These are phyloP conservation scores for Nineta flava DNA, from an alignment of 2,888 invertebrate genomes.

Conservation along the genomic window DNA sequence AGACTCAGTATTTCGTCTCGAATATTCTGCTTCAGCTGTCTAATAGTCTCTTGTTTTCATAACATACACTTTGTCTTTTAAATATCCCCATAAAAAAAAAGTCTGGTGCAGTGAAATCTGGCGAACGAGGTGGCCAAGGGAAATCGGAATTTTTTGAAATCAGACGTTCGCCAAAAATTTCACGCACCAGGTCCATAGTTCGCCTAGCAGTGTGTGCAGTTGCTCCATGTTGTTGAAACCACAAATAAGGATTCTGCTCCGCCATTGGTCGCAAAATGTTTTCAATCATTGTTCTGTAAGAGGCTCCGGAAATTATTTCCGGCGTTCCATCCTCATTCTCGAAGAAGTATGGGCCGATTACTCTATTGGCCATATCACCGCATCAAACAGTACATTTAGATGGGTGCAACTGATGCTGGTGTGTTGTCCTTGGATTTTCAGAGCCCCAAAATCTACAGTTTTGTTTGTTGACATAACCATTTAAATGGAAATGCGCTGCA, in stretches of 20 bases:
- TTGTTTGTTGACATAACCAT: too few relatives aligned
- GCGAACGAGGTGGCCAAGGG: too few relatives aligned
- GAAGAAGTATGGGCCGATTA: slow-evolving; percentile 3
- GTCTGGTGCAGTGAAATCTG: too few relatives aligned
- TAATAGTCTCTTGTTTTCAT: neutral
- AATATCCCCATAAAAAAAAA: too few relatives aligned
- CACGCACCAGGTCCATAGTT: too few relatives aligned
- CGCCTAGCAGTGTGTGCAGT: too few relatives aligned
- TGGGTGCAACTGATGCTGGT: slow-evolving; percentile 2
- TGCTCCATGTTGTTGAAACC: slow-evolving; percentile 2
- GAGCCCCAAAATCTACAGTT: too few relatives aligned
- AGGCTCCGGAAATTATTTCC: neutral
- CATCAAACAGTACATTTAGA: neutral
- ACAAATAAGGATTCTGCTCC: neutral
- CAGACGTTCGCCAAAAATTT: too few relatives aligned
- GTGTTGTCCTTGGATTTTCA: neutral
- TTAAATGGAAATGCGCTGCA: too few relatives aligned
- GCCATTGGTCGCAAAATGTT: neutral
- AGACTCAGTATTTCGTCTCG: neutral
- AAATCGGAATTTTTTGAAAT: too few relatives aligned
- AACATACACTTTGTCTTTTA: neutral
- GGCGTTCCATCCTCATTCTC: neutral
- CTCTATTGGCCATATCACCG: neutral
- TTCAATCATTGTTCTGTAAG: too few relatives aligned
- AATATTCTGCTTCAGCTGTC: neutral